Percentiles rank a stretch among this genome's conserved stretches.
Evolutionary conservation across 2,797 vertebrate genomes (phyloP).

Genomic region (Microcaecilia unicolor): DNA sequence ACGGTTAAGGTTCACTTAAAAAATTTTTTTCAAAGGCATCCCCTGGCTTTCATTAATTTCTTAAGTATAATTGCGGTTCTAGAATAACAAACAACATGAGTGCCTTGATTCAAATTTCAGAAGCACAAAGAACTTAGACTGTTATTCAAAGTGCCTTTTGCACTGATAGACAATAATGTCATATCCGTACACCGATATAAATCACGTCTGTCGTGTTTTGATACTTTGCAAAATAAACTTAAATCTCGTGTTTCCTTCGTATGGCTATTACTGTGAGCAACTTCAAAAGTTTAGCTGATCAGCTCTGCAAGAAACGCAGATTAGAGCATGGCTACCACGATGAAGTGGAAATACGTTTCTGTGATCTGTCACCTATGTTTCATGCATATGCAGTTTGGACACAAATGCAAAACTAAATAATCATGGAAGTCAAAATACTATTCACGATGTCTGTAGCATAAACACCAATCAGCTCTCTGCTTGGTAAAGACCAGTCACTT

Average conservation of each 20-base stretch:
- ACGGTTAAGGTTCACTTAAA: constrained; percentile 72
- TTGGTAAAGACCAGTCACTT: too few species aligned
- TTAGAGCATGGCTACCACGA: constrained; percentile 9
- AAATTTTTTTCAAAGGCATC: constrained; percentile 64
- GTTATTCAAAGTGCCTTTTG: background rate
- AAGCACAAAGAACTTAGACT: constrained; percentile 6
- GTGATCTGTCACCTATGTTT: background rate
- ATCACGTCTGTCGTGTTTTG: background rate
- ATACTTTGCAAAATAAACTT: constrained; percentile 19
- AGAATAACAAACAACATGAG: constrained; percentile 17
- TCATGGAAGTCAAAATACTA: too few species aligned
- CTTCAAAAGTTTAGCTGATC: constrained; percentile 20
- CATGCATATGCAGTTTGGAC: constrained; percentile 3
- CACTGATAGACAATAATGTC: constrained; percentile 5
- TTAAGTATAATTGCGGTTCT: constrained; percentile 51
- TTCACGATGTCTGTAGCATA: too few species aligned
- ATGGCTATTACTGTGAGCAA: constrained; percentile 19
- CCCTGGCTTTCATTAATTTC: constrained; percentile 76
- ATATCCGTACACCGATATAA: constrained; percentile 1
- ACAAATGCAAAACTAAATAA: too few species aligned
- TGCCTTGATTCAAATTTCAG: constrained; percentile 13
- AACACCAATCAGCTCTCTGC: too few species aligned
- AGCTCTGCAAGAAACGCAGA: constrained; percentile 5
- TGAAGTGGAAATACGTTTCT: constrained; percentile 12
- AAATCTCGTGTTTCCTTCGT: constrained; percentile 18